phyloP scores from a whole-genome alignment of 2,113 vertebrate genomes.

The Gracilinanus agilis region DNA sequence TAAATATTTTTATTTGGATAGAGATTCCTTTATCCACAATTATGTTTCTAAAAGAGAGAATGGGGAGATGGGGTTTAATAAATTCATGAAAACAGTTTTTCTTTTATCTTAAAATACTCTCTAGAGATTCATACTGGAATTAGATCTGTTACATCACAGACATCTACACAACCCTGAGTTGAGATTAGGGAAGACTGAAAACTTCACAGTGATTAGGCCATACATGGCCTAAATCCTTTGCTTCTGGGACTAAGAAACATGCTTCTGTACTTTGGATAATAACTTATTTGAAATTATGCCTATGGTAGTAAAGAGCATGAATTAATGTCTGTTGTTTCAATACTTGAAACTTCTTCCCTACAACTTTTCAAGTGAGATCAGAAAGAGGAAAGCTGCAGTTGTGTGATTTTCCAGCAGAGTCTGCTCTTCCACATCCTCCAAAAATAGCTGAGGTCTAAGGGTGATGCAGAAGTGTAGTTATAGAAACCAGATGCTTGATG shows the following conservation, averaged over 20 bases:
- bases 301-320: not conserved
- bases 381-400: not conserved
- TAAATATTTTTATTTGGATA: not conserved
- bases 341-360: not conserved
- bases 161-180: not conserved
- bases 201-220: not conserved
- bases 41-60: not conserved
- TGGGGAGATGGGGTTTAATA: not conserved
- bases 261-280: not conserved
- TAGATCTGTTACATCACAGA: not conserved
- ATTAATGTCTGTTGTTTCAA: not conserved
- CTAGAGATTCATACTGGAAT: not conserved
- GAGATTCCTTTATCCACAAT: not conserved
- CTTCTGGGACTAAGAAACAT: not conserved
- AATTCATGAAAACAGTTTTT: not conserved
- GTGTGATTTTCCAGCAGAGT: not conserved
- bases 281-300: not conserved
- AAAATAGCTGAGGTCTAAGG: not conserved
- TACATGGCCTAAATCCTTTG: not conserved
- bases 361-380: not conserved
- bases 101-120: not conserved
- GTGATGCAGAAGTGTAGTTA: not conserved
- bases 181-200: not conserved
- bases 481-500: not conserved
- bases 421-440: conserved; percentile 2